Conservation (phyloP, 2,888 invertebrate species). For the Netelia melanura region DNA sequence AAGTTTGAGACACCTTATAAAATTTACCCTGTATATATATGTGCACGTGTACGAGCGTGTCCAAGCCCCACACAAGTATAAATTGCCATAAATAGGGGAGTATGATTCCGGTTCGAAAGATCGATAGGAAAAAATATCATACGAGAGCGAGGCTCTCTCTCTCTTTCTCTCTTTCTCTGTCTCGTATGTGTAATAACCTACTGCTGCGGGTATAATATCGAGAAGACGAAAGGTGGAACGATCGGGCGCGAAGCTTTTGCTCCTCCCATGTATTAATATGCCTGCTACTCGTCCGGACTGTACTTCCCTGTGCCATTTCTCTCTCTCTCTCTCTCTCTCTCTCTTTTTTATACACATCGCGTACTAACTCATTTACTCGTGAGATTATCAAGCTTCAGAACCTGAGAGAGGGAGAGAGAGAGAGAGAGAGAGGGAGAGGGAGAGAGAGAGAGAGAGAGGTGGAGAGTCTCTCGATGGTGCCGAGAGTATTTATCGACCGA, state of each 20-base stretch:
- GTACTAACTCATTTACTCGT: slow-evolving; percentile 73
- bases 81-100: neutral
- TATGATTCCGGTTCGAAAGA: slow-evolving; percentile 44
- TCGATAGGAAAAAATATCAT: slow-evolving; percentile 46
- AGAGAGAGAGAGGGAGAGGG: slow-evolving; percentile 44
- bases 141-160: neutral
- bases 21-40: neutral
- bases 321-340: slow-evolving; percentile 34
- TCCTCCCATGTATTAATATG: slow-evolving; percentile 66
- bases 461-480: slow-evolving; percentile 61
- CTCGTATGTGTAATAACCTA: slow-evolving; percentile 35
- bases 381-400: slow-evolving; percentile 71
- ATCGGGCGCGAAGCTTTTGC: slow-evolving; percentile 62
- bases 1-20: too few relatives aligned
- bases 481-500: slow-evolving; percentile 79
- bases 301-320: slow-evolving; percentile 18
- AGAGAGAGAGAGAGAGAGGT: slow-evolving; percentile 27
- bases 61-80: neutral
- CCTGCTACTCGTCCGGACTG: slow-evolving; percentile 60
- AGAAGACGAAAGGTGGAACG: slow-evolving; percentile 67
- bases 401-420: slow-evolving; percentile 21
- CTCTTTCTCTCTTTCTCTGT: too few relatives aligned
- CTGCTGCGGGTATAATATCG: slow-evolving; percentile 57
- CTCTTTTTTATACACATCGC: slow-evolving; percentile 22
- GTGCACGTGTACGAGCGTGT: neutral